phyloP scores from a whole-genome alignment of 1,140 invertebrate species.

The Mamestra configurata region DNA sequence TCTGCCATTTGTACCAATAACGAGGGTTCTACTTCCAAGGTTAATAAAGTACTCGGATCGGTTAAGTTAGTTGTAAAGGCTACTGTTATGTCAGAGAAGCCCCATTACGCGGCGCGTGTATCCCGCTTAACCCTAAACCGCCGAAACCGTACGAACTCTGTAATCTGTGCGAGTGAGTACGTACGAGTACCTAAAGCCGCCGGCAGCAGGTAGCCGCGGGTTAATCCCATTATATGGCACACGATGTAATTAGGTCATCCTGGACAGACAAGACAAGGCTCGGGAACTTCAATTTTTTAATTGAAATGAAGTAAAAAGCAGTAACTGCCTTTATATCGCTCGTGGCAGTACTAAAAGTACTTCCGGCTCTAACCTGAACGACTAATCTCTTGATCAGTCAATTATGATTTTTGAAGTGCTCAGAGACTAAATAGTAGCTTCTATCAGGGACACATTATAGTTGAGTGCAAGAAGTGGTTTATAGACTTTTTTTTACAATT shows the following conservation, averaged over 20 bases:
- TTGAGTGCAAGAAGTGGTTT: too few relatives aligned
- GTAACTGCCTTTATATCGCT: too few relatives aligned
- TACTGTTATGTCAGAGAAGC: slow-evolving; percentile 64
- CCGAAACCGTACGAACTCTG: slow-evolving; percentile 79
- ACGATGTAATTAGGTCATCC: slow-evolving; percentile 68
- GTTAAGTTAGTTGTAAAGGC: slow-evolving; percentile 11
- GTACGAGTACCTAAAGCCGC: slow-evolving; percentile 55
- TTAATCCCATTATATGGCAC: slow-evolving; percentile 78
- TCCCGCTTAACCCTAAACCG: slow-evolving; percentile 80
- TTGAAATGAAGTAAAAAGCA: background rate
- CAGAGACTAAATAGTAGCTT: too few relatives aligned
- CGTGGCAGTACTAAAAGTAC: too few relatives aligned
- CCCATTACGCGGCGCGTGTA: slow-evolving; percentile 64
- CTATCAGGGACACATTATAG: too few relatives aligned
- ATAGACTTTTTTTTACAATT: too few relatives aligned
- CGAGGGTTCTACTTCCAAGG: background rate
- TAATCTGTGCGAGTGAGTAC: slow-evolving; percentile 73
- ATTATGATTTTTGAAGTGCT: too few relatives aligned
- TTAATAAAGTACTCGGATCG: slow-evolving; percentile 28
- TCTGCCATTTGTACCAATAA: background rate
- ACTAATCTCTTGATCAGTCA: too few relatives aligned
- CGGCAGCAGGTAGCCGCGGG: slow-evolving; percentile 45
- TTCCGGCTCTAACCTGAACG: too few relatives aligned
- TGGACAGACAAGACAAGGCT: background rate
- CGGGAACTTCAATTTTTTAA: background rate